Evolutionary conservation across 2,113 vertebrate species (phyloP).

Genomic region (Regulus satrapa): DNA sequence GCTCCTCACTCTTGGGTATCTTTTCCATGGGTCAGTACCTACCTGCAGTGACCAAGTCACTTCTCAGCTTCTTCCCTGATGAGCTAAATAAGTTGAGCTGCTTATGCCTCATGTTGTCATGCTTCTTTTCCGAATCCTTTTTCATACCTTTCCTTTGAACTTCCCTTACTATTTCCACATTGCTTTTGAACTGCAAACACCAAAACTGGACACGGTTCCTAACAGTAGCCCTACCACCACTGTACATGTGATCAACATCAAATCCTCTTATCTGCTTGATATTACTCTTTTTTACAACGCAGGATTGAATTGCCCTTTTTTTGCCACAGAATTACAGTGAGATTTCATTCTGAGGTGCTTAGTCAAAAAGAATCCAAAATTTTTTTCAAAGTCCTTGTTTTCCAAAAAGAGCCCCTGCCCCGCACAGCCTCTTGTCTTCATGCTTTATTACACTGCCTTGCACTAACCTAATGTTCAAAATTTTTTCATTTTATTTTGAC

Average conservation of each 20-base stretch:
- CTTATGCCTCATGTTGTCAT: conserved; percentile 13
- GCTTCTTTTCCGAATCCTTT: conserved; percentile 37
- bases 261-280: conserved; percentile 52
- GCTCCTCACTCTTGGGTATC: neutral
- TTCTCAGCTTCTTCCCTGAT: conserved; percentile 11
- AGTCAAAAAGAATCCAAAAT: neutral
- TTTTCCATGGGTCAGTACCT: conserved; percentile 20
- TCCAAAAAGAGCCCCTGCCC: neutral
- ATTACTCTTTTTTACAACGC: conserved; percentile 1
- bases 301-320: neutral
- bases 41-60: neutral
- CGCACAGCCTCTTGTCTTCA: neutral
- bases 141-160: conserved; percentile 56
- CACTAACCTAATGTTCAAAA: neutral
- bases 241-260: neutral
- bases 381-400: neutral
- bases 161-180: neutral
- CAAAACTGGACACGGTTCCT: neutral
- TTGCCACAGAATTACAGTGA: neutral
- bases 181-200: conserved; percentile 26
- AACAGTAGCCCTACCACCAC: neutral
- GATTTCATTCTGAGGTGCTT: conserved; percentile 8
- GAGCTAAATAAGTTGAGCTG: conserved; percentile 33
- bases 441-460: neutral
- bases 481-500: neutral